These are phyloP conservation scores for Sceloporus undulatus DNA, from an alignment of 2,113 vertebrate genomes.

Conservation along the genomic window DNA sequence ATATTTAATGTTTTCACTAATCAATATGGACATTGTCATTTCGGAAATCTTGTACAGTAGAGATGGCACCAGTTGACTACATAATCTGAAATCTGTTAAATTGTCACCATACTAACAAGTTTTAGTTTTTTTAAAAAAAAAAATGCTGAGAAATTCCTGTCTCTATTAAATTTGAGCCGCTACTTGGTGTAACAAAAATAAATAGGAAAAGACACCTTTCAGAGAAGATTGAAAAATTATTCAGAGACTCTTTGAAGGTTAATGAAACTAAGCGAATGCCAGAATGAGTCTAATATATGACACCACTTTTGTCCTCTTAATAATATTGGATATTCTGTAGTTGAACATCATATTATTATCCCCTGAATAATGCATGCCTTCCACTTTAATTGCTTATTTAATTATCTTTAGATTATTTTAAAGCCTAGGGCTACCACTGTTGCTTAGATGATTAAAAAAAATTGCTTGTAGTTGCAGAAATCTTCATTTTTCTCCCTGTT, in stretches of 20 bases:
- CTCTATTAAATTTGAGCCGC: constrained; percentile 39
- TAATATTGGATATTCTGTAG: constrained; percentile 46
- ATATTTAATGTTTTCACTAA: neutral
- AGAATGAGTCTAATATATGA: neutral
- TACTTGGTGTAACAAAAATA: constrained; percentile 33
- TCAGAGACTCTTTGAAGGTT: constrained; percentile 38
- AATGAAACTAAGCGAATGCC: neutral
- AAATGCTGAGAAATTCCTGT: constrained; percentile 30
- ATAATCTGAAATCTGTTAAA: neutral
- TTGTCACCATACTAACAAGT: neutral
- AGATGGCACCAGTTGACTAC: neutral
- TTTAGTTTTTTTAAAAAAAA: neutral
- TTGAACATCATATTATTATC: constrained; percentile 57
- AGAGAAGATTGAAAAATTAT: constrained; percentile 37
- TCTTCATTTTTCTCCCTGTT: constrained; percentile 70
- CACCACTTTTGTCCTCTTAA: constrained; percentile 10
- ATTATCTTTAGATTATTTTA: constrained; percentile 84
- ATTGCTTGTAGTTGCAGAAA: constrained; percentile 89
- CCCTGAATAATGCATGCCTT: constrained; percentile 74
- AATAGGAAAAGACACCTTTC: constrained; percentile 45
- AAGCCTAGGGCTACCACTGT: constrained; percentile 81
- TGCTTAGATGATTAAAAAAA: constrained; percentile 86
- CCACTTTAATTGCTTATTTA: constrained; percentile 82
- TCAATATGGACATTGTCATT: neutral
- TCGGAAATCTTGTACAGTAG: neutral